Evolutionary conservation across 2,113 vertebrate genomes (phyloP).

Genomic region (Labeo rohita): DNA sequence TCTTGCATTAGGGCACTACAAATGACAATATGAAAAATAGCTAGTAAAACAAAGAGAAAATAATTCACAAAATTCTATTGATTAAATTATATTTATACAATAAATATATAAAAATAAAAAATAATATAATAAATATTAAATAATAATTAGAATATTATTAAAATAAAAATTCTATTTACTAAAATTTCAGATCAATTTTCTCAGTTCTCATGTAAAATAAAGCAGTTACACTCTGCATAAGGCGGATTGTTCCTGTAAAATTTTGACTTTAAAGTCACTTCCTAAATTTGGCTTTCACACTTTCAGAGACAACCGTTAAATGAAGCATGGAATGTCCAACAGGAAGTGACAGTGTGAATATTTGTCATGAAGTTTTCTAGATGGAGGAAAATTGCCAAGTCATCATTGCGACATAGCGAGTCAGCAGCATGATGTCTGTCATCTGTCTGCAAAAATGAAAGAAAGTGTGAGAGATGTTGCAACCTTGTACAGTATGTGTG

Average conservation of each 20-base stretch:
- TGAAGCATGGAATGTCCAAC: slow-evolving; percentile 26
- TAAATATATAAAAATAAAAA: neutral
- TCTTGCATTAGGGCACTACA: neutral
- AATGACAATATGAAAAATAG: neutral
- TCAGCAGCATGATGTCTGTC: slow-evolving; percentile 64
- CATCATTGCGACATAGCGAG: slow-evolving; percentile 71
- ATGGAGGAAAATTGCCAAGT: slow-evolving; percentile 56
- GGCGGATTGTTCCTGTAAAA: neutral
- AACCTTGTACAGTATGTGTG: slow-evolving; percentile 1
- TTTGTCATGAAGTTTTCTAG: slow-evolving; percentile 53
- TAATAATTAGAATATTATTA: neutral
- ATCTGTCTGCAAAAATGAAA: slow-evolving; percentile 19
- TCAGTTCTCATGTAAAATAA: neutral
- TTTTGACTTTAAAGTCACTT: neutral
- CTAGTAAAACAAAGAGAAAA: neutral
- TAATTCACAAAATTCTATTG: neutral
- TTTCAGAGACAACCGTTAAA: neutral
- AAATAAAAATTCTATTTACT: too few species aligned
- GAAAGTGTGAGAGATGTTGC: neutral
- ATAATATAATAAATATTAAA: neutral
- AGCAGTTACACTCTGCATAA: neutral
- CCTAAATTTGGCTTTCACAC: neutral
- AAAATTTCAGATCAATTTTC: neutral
- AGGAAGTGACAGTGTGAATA: slow-evolving; percentile 25
- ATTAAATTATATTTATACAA: neutral